These are phyloP conservation scores for Anguilla pacifica DNA, from an alignment of 2,797 vertebrate species.

Conservation along the genomic window DNA sequence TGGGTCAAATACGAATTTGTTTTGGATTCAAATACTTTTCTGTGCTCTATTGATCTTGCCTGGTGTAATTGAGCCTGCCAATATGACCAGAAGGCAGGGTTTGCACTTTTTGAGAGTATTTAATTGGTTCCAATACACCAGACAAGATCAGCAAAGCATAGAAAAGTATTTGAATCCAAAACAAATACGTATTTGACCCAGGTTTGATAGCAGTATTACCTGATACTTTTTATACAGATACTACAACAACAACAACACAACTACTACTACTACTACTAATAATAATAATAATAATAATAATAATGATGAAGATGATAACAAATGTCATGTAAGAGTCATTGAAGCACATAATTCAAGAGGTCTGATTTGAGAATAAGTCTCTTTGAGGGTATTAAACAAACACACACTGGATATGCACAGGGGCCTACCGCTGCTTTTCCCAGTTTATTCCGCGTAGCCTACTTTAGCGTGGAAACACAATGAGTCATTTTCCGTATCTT, in stretches of 20 bases:
- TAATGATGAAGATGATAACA: neutral
- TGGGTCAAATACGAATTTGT: too few relatives aligned
- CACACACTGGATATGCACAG: constrained; percentile 76
- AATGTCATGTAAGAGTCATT: neutral
- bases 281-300: constrained; percentile 8
- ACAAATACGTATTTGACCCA: too few relatives aligned
- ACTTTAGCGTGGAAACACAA: constrained; percentile 94
- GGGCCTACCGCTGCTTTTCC: constrained; percentile 76
- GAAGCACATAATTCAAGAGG: neutral
- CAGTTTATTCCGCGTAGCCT: constrained; percentile 80
- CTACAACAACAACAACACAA: neutral
- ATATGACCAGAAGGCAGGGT: too few relatives aligned
- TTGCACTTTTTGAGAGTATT: too few relatives aligned
- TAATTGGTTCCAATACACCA: too few relatives aligned
- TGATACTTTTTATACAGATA: too few relatives aligned
- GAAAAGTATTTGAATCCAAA: too few relatives aligned
- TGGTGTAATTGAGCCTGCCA: too few relatives aligned
- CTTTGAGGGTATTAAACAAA: constrained; percentile 19
- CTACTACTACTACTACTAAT: neutral
- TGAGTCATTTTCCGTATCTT: constrained; percentile 99
- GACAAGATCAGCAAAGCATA: too few relatives aligned
- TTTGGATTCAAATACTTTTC: too few relatives aligned
- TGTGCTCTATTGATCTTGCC: too few relatives aligned
- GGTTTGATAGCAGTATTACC: neutral
- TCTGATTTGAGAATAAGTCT: neutral